Evolutionary conservation across 2,797 vertebrate species (phyloP), one percentile per base, ranked within the genome.

Genomic region (Pogoniulus pusillus): DNA sequence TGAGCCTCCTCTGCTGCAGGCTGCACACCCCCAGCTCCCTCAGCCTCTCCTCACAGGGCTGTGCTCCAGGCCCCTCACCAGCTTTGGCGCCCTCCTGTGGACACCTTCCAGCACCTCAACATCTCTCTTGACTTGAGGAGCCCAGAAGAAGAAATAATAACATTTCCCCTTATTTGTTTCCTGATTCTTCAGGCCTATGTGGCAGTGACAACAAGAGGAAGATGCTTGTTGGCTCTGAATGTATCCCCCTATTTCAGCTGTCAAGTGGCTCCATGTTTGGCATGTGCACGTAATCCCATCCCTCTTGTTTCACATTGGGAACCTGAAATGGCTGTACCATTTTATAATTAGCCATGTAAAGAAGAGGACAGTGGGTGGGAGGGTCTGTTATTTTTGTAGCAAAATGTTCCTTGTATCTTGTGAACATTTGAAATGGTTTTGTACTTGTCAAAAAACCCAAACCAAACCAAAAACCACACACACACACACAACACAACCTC

Each of bases 361-460:
- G 90, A 85, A 63, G 86, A 86, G 89, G 93, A 74, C 29, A 81
- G 93, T 10, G 90, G 89, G 65, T 47, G 85, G 95, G 90, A 90
- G 82, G 96, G 94, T 24, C 87, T 92, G 80, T 96, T 97, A 97
- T 97, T 97, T 98, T 97, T 97, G 85, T 97, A 97, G 94, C 66
- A 79, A 96, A 90, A 89, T 92, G 86, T 96, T 96, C 93, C 95
- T 96, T 96, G 85, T 96, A 96, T 93, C 96, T 97, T 96, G 95
- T 82, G 76, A 96, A 95, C 93, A 95, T 88, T 97, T 95, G 63
- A 96, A 97, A 95, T 49, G n/a, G 93, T 96, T 98, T 98, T 97
- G 92, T 97, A 97, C 95, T 90, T 95, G 94, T 97, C 96, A 95
- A 95, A 47, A 47, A 23, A 12, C 47, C 23, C 12, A 47, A 22